Percentiles rank a stretch among this genome's conserved stretches.
Evolutionary conservation across 2,113 vertebrate species (phyloP).

Genomic region (Lepisosteus osseus): DNA sequence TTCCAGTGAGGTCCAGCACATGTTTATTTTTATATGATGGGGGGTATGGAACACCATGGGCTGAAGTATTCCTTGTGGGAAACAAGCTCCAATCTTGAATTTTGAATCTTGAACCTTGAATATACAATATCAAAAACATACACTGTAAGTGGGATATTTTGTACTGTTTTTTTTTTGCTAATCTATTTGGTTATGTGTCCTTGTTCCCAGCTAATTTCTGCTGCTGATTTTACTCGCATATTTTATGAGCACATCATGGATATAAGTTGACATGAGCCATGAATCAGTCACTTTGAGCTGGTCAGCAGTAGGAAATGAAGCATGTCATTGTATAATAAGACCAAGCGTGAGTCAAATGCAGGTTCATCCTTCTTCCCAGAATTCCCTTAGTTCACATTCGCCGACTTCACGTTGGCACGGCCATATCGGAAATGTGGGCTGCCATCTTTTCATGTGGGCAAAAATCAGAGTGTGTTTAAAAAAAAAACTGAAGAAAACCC

Average conservation of each 20-base stretch:
- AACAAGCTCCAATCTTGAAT: neutral
- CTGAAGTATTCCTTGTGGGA: constrained; percentile 1
- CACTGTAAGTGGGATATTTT: neutral
- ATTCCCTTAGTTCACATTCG: no score
- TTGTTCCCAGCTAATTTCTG: constrained; percentile 4
- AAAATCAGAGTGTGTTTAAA: no score
- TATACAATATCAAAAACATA: neutral
- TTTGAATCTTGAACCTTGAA: neutral
- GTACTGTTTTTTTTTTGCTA: constrained; percentile 14
- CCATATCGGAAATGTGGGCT: no score
- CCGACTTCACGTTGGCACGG: no score
- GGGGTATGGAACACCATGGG: neutral
- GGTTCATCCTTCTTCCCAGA: no score
- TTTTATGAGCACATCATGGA: neutral
- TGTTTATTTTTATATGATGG: constrained; percentile 1
- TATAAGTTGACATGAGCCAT: constrained; percentile 26
- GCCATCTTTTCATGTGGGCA: no score
- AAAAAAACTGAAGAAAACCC: no score
- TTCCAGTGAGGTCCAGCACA: constrained; percentile 20
- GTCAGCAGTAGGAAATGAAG: no score
- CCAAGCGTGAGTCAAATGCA: no score
- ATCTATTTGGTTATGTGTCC: constrained; percentile 23
- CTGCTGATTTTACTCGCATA: constrained; percentile 28
- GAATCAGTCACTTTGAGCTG: neutral
- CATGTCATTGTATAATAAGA: no score